Percentiles rank a stretch among this genome's conserved stretches.
Conservation (phyloP, 2,888 invertebrate species). For the Villa cingulata region DNA sequence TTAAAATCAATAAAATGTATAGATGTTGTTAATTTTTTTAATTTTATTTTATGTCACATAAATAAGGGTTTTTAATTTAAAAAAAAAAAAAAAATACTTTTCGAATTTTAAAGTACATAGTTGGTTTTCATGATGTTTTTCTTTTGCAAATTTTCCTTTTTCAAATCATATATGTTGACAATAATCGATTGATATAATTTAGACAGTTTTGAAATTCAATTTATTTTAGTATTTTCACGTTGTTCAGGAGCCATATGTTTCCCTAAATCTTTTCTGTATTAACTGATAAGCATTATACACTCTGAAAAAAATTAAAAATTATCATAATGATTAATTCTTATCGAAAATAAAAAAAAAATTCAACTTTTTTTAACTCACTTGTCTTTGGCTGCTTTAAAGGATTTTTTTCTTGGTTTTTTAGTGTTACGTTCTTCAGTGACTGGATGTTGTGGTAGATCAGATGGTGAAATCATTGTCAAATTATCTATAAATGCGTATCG, state of each 20-base stretch:
- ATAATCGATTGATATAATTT: no score
- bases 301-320: conserved; percentile 30
- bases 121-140: no score
- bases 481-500: conserved; percentile 30
- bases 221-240: neutral
- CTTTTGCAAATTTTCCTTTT: no score
- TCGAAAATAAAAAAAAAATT: neutral
- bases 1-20: no score
- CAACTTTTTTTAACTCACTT: conserved; percentile 25
- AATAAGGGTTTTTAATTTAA: no score
- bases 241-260: conserved; percentile 47
- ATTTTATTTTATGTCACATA: no score
- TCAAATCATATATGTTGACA: no score
- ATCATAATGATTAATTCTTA: neutral
- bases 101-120: no score
- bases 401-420: conserved; percentile 34
- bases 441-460: conserved; percentile 29
- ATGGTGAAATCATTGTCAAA: conserved; percentile 34
- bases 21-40: no score
- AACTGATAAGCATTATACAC: conserved; percentile 56
- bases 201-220: no score
- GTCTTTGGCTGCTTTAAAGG: conserved; percentile 35
- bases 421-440: conserved; percentile 22
- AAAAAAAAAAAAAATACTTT: no score
- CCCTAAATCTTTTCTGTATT: conserved; percentile 54